These are phyloP conservation scores for Onychostruthus taczanowskii DNA, from an alignment of 2,113 vertebrate species.

Conservation along the genomic window DNA sequence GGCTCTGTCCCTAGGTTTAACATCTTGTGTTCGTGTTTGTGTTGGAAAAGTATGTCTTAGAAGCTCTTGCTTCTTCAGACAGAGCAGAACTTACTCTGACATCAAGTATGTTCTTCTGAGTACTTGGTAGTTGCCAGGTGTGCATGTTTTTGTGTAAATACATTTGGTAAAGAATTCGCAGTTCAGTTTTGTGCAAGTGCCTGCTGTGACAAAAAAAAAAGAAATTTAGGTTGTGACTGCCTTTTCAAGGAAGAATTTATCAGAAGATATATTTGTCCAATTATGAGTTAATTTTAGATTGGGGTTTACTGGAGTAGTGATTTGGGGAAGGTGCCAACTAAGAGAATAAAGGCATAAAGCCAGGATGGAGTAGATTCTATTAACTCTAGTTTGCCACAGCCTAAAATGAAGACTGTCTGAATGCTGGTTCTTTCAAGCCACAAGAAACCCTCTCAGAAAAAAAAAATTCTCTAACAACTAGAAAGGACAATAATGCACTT, in stretches of 20 bases:
- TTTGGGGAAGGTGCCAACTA: not conserved
- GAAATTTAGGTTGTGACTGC: not conserved
- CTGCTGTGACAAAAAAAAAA: not conserved
- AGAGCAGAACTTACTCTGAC: not conserved
- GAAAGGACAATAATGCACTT: not conserved
- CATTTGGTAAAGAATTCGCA: not conserved
- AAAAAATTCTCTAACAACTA: not conserved
- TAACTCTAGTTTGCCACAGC: not conserved
- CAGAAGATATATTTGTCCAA: not conserved
- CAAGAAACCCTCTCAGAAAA: not conserved
- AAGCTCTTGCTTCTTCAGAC: not conserved
- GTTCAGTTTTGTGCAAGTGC: not conserved
- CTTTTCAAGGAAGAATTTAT: not conserved
- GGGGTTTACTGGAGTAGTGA: not conserved
- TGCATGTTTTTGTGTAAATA: not conserved
- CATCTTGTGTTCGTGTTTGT: fast-evolving
- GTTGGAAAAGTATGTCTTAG: not conserved
- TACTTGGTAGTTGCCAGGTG: not conserved
- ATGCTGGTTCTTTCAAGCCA: not conserved
- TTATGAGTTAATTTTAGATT: not conserved
- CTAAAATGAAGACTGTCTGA: not conserved
- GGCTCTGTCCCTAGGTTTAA: not conserved
- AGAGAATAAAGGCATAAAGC: not conserved
- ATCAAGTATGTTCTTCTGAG: not conserved
- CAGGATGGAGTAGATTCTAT: not conserved